These are phyloP conservation scores for Triplophysa dalaica DNA, from an alignment of 2,113 vertebrate genomes.

Conservation along the genomic window DNA sequence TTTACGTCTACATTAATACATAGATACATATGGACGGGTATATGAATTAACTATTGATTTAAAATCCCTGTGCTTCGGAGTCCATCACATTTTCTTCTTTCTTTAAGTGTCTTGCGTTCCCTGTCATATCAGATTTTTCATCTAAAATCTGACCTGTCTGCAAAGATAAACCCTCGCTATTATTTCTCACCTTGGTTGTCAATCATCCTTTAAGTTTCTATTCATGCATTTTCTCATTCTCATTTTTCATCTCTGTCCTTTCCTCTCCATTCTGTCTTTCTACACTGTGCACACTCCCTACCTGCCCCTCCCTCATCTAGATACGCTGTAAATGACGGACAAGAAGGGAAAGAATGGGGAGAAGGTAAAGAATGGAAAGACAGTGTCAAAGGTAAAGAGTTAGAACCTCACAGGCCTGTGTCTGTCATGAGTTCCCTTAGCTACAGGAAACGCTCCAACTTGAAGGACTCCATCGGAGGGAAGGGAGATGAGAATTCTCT, in stretches of 20 bases:
- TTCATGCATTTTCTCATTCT: conserved; percentile 47
- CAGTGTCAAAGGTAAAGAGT: conserved; percentile 74
- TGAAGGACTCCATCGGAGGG: conserved; percentile 84
- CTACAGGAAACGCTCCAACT: conserved; percentile 85
- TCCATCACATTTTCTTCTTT: not conserved
- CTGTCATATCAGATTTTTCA: conserved; percentile 7
- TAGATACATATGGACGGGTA: not conserved
- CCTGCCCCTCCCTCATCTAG: conserved; percentile 64
- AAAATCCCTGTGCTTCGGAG: conserved; percentile 11
- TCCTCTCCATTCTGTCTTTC: conserved; percentile 39
- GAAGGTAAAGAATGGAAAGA: conserved; percentile 77
- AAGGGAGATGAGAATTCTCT: conserved; percentile 80
- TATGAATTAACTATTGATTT: conserved; percentile 21
- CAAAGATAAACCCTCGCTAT: not conserved
- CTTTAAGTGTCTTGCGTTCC: conserved; percentile 1
- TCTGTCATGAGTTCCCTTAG: conserved; percentile 90
- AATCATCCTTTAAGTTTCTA: conserved; percentile 46
- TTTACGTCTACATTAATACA: conserved; percentile 14
- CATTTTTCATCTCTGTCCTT: conserved; percentile 49
- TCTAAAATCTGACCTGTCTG: conserved; percentile 15
- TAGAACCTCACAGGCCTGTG: conserved; percentile 76
- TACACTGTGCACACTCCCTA: conserved; percentile 19
- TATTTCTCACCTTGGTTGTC: conserved; percentile 44
- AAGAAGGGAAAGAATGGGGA: conserved; percentile 73
- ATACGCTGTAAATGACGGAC: conserved; percentile 69